phyloP scores from a whole-genome alignment of 2,797 vertebrate genomes.

The Myotis myotis region DNA sequence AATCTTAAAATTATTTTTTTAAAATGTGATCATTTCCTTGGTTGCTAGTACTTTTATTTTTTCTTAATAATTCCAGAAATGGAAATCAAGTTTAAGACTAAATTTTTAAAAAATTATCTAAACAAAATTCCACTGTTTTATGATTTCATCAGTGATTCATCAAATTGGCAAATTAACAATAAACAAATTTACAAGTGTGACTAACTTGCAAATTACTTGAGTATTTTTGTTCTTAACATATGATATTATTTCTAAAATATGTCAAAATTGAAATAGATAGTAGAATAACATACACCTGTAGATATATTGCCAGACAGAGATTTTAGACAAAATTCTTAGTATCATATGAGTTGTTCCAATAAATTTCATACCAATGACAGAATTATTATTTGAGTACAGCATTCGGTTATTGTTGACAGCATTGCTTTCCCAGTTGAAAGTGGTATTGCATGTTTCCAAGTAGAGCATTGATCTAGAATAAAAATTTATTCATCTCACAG shows the following conservation, averaged over 20 bases:
- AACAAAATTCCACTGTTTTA: neutral
- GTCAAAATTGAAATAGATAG: neutral
- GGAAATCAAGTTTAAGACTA: neutral
- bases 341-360: neutral
- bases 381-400: neutral
- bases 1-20: neutral
- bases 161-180: neutral
- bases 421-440: neutral
- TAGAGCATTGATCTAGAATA: neutral
- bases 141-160: neutral
- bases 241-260: neutral
- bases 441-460: neutral
- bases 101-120: neutral
- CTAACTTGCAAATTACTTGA: slow-evolving; percentile 2
- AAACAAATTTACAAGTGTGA: neutral
- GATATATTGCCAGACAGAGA: neutral
- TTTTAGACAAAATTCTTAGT: neutral
- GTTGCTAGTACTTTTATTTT: neutral
- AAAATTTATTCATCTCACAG: neutral
- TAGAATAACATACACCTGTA: neutral
- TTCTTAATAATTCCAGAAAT: slow-evolving; percentile 31
- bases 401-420: neutral
- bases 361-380: neutral
- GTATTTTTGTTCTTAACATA: neutral
- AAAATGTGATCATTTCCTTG: neutral